A percentile compares a stretch with the other conserved stretches of the same genome.
Evolutionary conservation across 23 tunicate genomes (phyloP).

Genomic region (Halocynthia roretzi): DNA sequence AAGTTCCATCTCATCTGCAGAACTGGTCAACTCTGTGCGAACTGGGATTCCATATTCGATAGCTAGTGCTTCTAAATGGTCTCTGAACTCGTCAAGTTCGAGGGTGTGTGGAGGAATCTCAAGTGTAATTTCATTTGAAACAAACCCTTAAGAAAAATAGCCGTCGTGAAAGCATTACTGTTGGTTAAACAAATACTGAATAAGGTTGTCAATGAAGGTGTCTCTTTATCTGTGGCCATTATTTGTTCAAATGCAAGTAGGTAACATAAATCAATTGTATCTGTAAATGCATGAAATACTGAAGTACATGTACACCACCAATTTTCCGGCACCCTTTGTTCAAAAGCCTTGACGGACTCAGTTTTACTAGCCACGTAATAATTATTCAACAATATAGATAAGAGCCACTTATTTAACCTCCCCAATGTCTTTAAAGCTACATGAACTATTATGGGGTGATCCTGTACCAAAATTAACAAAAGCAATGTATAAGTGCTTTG

Average conservation of each 20-base stretch:
- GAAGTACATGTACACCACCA: neutral
- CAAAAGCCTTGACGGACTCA: neutral
- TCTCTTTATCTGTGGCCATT: too few relatives aligned
- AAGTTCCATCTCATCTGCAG: conserved; percentile 95
- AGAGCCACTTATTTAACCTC: too few relatives aligned
- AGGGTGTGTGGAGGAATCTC: conserved; percentile 50
- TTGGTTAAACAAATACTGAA: too few relatives aligned
- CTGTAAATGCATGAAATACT: neutral
- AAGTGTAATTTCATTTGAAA: conserved; percentile 69
- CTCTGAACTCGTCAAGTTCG: conserved; percentile 50
- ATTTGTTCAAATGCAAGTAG: too few relatives aligned
- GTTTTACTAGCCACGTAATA: neutral
- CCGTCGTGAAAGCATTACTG: neutral
- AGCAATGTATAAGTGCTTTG: too few relatives aligned
- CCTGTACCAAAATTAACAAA: too few relatives aligned
- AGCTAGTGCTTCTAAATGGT: conserved; percentile 55
- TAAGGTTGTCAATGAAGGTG: too few relatives aligned
- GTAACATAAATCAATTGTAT: neutral
- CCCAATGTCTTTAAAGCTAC: too few relatives aligned
- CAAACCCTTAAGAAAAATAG: conserved; percentile 41
- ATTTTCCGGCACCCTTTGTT: neutral
- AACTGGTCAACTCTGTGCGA: conserved; percentile 43
- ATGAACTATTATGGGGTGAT: too few relatives aligned
- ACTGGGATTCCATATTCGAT: conserved; percentile 63
- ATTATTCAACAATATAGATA: neutral